Base-by-base conservation (phyloP, 2,888 invertebrate species). In the Hirtodrosophila trivittata region DNA sequence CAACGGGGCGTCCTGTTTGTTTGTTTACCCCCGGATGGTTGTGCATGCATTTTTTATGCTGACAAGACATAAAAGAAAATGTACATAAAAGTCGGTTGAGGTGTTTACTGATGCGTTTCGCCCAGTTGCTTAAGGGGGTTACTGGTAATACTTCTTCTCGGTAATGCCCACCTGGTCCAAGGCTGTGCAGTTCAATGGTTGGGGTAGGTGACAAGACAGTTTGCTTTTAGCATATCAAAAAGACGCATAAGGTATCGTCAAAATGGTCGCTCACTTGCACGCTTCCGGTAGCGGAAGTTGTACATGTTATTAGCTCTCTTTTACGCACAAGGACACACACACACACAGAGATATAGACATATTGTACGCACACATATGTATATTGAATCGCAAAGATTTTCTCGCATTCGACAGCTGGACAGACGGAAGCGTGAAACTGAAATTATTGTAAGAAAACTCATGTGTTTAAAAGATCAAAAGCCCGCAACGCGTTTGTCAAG, bases 71-170 rank as follows among this genome's bases (percentile, higher is more conserved):
- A 77, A 80, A 80, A 74, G 71, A 70, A 77, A 75, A 77, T 68
- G 71, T 73, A 78, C 77, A 78, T 78, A 81, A 80, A 80, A 76
- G 81, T 76, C 81, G 81, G 63, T 68, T 60, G 74, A 76, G 74
- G 78, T 80, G 82, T 80, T 80, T 81, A 75, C 82, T 66, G 82
- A 80, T 75, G 82, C 78, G 60, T 77, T 81, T 58, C 65, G 78
- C 76, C 60, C 64, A 66, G 64, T 60, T 78, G 71, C 70, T 64
- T 58, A 28, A 33, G 21, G 37, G 55, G 64, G 55, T 62, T 39
- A 43, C 43, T 30, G 21, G 7, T 41, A 47, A 14, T 50, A 39
- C 37, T 21, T 28, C 16, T 46, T 32, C 32, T 42, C 13, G 21
- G 12, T 13, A 30, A n/a, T 25, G 21, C n/a, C 38, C 69, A 68